These are phyloP conservation scores for Polyploca ridens DNA, from an alignment of 2,888 invertebrate species.

Conservation along the genomic window DNA sequence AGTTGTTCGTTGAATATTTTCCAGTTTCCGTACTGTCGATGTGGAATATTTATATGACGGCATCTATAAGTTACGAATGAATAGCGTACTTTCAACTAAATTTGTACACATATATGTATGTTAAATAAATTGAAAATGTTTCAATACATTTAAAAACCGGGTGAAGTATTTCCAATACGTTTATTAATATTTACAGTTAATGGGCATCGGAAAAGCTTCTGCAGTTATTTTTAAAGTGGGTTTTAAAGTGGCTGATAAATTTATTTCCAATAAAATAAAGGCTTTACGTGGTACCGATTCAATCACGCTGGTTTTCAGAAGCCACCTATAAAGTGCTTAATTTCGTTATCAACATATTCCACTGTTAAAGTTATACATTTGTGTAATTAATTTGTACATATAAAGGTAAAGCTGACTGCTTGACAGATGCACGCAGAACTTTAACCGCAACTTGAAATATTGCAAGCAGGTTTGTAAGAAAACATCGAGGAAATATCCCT, in stretches of 20 bases:
- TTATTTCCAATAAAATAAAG: neutral
- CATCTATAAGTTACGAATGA: constrained; percentile 40
- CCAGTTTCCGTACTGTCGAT: constrained; percentile 33
- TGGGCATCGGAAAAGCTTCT: too few relatives aligned
- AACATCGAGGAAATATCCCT: too few relatives aligned
- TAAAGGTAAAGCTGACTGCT: too few relatives aligned
- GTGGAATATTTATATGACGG: constrained; percentile 45
- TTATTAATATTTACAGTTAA: too few relatives aligned
- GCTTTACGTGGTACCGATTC: neutral
- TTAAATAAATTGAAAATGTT: neutral
- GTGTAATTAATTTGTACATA: too few relatives aligned
- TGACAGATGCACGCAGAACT: too few relatives aligned
- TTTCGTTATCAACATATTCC: too few relatives aligned
- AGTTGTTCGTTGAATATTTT: constrained; percentile 41
- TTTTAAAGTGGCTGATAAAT: neutral
- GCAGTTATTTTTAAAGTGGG: too few relatives aligned
- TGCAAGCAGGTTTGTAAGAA: too few relatives aligned
- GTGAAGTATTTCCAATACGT: neutral
- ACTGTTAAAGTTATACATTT: too few relatives aligned
- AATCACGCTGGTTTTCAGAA: neutral
- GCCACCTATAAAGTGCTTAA: too few relatives aligned
- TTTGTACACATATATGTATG: neutral
- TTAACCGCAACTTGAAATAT: too few relatives aligned
- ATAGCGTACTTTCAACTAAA: constrained; percentile 13
- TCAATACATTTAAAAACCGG: neutral